Base-by-base conservation (phyloP, 2,888 invertebrate species). In the Torymus texanus region DNA sequence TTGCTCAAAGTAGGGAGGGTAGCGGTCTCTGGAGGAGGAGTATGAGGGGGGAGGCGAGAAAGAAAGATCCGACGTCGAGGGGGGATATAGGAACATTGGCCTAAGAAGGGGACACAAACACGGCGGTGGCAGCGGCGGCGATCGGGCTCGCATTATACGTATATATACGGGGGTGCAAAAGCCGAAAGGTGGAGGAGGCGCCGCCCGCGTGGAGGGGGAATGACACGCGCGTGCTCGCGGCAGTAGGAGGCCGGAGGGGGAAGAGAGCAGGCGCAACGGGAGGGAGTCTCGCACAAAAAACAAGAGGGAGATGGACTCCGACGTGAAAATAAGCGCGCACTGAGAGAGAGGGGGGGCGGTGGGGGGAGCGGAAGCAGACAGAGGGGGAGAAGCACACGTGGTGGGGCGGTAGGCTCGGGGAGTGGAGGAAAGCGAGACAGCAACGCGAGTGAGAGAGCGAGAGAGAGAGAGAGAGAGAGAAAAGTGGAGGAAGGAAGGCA, bases 381-480 rank as follows among this genome's bases (percentile, higher is more conserved):
- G 56, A 16, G 24, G 21, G 12, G 29, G 58, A 5, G 16, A 50
- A 12, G 12, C 0, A 4, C 18, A 18, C 12, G 18, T 13, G 29
- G 56, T 56, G 67, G 18, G 55, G 18, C 16, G 2, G 21, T 24
- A 13, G 24, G 29, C n/a, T 29, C 5, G 58, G 67, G 58, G 21
- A 16, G 79, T 81, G 83, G 81, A 84, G 82, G 82, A 81, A 82
- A 83, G 83, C 79, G 80, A 82, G 72, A 56, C 41, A 8, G 8
- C 10, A 21, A 21, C 61, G 61, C 13, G 41, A 4, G 58, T 12
- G 67, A 51, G 21, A 16, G 79, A 80, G 83, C 81, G 84, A 83
- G 82, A 80, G 82, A 83, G 83, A 80, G 79, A 83, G 72, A 56
- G 71, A 78, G 84, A 82, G 80, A 82, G 83, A 81, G 78, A 83